Percentiles rank a stretch among this genome's conserved stretches.
Evolutionary conservation across 1,140 invertebrate species (phyloP).

Genomic region (Euura lappo): DNA sequence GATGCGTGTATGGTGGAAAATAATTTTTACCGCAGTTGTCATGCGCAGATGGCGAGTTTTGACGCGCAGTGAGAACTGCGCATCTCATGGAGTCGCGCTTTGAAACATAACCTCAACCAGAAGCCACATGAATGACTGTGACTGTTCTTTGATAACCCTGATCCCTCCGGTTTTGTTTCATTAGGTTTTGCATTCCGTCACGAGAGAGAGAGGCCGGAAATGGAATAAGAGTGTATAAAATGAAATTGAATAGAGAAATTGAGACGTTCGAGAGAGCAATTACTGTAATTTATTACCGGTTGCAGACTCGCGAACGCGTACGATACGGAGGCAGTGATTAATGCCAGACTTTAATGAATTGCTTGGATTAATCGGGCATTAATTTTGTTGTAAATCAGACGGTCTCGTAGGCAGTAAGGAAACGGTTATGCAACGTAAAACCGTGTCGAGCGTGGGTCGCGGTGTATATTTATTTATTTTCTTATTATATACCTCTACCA

Average conservation of each 20-base stretch:
- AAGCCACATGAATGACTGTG: too few relatives aligned
- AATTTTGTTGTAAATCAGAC: not conserved
- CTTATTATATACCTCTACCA: not conserved
- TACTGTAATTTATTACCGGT: not conserved
- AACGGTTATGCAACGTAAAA: not conserved
- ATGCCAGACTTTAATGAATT: slow-evolving; percentile 3
- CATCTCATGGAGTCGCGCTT: too few relatives aligned
- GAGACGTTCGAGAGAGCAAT: not conserved
- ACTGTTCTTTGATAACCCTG: too few relatives aligned
- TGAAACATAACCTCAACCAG: too few relatives aligned
- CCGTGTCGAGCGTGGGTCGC: not conserved
- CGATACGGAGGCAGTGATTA: not conserved
- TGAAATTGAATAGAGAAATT: not conserved
- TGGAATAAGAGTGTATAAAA: too few relatives aligned
- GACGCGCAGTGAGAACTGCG: too few relatives aligned
- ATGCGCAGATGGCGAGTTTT: too few relatives aligned
- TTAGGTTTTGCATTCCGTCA: not conserved
- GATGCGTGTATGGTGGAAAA: too few relatives aligned
- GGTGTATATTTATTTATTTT: slow-evolving; percentile 1
- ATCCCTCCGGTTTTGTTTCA: not conserved
- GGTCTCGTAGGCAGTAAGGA: not conserved
- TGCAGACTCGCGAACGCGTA: not conserved
- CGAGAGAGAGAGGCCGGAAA: not conserved
- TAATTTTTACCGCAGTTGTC: too few relatives aligned
- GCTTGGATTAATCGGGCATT: slow-evolving; percentile 2